Base-by-base conservation (phyloP, 2,113 vertebrate genomes). In the Nibea albiflora region DNA sequence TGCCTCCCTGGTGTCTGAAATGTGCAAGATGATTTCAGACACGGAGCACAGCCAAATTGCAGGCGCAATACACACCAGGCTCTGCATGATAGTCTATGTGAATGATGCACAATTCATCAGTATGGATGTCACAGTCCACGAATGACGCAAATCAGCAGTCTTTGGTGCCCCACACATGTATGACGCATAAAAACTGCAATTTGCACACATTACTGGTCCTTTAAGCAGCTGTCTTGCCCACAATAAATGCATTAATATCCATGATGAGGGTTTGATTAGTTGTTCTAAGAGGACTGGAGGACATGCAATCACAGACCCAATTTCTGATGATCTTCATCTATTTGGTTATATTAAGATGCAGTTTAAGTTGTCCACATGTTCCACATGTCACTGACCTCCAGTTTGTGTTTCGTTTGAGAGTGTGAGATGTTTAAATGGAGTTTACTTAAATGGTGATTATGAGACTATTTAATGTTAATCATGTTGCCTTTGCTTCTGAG, bases 191-290 rank as follows among this genome's bases (percentile, higher is more conserved):
- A 83, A 87, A 56, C 4, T 14, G 14, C 66, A 56, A 86, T 92
- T 91, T 87, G 31, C 83, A 90, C 83, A 67, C 67, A 87, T 89
- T 80, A 84, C 49, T 58, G 42, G 57, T 54, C 67, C 54, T 77
- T 16, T 39, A 81, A 69, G 60, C 72, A 76, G 70, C 71, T 74
- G 67, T 73, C 52, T 49, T 78, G 69, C 46, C 57, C 46, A 31
- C 47, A 61, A 81, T 78, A 52, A 81, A 75, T 5, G 16, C 0
- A 5, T 75, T 77, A 67, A 82, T 69, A 77, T 63, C 70, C 68
- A 82, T 76, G 68, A 85, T 81, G 53, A 80, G 65, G 52, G 10
- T 39, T 57, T 88, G 66, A 90, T 73, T 73, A 50, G 52, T 31
- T 72, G 47, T 14, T 78, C 57, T 63, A 52, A 71, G 65, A 76